These are phyloP conservation scores for Fopius arisanus DNA, from an alignment of 1,140 invertebrate genomes.

Conservation along the genomic window DNA sequence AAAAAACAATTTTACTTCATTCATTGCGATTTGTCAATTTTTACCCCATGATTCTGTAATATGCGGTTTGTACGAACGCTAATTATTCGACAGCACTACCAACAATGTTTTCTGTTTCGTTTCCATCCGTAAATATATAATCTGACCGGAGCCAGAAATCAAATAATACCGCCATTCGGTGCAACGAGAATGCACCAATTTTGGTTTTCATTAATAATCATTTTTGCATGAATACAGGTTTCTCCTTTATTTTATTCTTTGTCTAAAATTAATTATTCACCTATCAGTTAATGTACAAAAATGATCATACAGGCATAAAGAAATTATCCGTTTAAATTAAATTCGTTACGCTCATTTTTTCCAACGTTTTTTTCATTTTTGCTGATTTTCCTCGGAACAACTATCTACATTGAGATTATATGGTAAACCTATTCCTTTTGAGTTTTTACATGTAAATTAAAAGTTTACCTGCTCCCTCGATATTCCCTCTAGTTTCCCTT, in stretches of 20 bases:
- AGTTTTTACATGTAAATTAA: slow-evolving; percentile 48
- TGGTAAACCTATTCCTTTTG: slow-evolving; percentile 54
- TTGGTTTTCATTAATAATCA: slow-evolving; percentile 32
- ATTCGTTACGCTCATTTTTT: slow-evolving; percentile 58
- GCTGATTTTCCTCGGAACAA: slow-evolving; percentile 40
- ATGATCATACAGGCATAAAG: slow-evolving; percentile 1
- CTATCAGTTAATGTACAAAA: slow-evolving; percentile 60
- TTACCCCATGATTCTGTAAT: neutral
- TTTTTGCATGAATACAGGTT: slow-evolving; percentile 32
- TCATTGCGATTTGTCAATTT: slow-evolving; percentile 40
- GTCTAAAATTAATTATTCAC: slow-evolving; percentile 57
- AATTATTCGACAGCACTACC: neutral
- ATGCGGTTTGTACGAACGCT: neutral
- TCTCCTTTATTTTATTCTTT: slow-evolving; percentile 17
- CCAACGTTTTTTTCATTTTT: slow-evolving; percentile 16
- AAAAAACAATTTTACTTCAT: slow-evolving; percentile 37
- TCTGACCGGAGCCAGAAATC: neutral
- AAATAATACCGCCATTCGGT: slow-evolving; percentile 55
- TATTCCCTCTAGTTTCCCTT: slow-evolving; percentile 36
- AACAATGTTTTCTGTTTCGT: neutral
- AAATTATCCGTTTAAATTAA: slow-evolving; percentile 49
- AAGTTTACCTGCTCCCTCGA: slow-evolving; percentile 33
- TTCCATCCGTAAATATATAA: neutral
- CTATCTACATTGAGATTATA: slow-evolving; percentile 61
- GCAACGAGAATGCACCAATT: slow-evolving; percentile 44